phyloP scores from a whole-genome alignment of 1,140 invertebrate genomes.

The Ostrea edulis region DNA sequence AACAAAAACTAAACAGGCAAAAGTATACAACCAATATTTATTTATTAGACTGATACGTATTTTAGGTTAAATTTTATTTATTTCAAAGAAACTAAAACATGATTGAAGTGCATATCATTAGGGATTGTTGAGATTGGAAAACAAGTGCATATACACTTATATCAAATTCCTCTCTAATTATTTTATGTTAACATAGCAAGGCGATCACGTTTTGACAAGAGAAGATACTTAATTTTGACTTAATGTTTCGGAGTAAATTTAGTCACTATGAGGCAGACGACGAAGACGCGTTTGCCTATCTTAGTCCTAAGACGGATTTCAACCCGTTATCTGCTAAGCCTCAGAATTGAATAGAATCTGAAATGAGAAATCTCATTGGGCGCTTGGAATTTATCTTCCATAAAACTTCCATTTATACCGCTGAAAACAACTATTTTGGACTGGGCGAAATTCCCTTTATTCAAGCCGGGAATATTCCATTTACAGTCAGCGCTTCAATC shows the following conservation, averaged over 20 bases:
- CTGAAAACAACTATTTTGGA: constrained; percentile 26
- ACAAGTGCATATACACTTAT: no score
- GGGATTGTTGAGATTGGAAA: no score
- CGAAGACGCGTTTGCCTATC: not conserved
- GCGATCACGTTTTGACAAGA: no score
- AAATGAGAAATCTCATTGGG: constrained; percentile 8
- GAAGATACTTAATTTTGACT: no score
- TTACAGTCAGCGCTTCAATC: constrained; percentile 24
- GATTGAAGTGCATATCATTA: no score
- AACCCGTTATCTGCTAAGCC: not conserved
- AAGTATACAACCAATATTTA: no score
- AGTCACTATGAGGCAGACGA: not conserved
- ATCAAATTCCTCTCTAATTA: no score
- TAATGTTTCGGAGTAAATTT: not conserved
- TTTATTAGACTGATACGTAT: no score
- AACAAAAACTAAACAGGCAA: no score
- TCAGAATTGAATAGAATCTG: not conserved
- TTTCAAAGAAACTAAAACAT: no score
- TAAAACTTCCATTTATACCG: constrained; percentile 21
- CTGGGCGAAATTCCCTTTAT: constrained; percentile 3
- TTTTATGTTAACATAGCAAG: no score
- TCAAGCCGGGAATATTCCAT: constrained; percentile 31
- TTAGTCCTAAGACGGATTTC: not conserved
- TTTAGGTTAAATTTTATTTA: no score
- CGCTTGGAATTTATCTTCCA: constrained; percentile 13